Evolutionary conservation across 2,113 vertebrate species (phyloP).

Genomic region (Mugil cephalus): DNA sequence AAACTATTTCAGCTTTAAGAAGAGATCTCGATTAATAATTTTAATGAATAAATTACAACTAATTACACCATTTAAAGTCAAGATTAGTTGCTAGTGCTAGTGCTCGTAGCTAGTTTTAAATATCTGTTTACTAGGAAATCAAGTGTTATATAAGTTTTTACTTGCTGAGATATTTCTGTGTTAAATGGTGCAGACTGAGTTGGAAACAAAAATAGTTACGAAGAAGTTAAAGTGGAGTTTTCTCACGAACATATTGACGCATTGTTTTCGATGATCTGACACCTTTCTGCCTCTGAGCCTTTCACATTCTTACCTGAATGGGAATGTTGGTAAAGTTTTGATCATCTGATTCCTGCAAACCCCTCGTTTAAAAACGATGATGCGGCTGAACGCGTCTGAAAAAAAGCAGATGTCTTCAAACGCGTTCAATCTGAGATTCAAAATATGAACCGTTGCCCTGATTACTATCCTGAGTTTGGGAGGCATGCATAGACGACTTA

Average conservation of each 20-base stretch:
- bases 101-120: no score
- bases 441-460: conserved; percentile 23
- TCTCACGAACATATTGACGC: neutral
- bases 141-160: no score
- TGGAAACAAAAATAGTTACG: no score
- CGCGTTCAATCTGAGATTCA: no score
- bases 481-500: conserved; percentile 75
- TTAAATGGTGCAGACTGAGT: neutral
- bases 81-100: no score
- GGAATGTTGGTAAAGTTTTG: neutral
- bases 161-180: neutral
- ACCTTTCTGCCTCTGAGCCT: neutral
- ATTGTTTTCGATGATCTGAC: neutral
- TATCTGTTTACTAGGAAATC: no score
- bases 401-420: no score
- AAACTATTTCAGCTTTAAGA: neutral
- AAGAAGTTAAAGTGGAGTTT: neutral
- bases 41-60: no score
- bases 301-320: neutral
- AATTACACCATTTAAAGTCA: no score
- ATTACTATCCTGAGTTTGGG: conserved; percentile 62
- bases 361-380: neutral
- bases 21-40: neutral
- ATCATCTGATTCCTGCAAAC: conserved; percentile 16
- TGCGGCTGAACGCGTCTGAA: no score